Conservation (phyloP, 2,113 vertebrate genomes). For the Pluvialis apricaria region DNA sequence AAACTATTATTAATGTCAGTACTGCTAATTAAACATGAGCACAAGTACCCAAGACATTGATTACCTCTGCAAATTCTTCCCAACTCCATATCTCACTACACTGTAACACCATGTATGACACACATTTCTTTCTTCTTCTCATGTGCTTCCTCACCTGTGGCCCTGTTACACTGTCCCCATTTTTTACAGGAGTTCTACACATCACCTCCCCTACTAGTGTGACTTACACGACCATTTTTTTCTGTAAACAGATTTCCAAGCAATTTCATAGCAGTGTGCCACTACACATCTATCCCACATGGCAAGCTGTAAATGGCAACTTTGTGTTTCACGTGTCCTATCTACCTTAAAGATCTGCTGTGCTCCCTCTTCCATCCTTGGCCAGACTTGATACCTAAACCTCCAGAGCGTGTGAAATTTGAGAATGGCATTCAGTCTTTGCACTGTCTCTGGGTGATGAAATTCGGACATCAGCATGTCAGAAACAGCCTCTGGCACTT, state of each 20-base stretch:
- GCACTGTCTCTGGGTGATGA: slow-evolving; percentile 93
- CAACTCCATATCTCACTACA: neutral
- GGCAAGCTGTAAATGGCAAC: neutral
- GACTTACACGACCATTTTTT: neutral
- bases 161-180: neutral
- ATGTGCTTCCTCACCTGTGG: neutral
- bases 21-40: neutral
- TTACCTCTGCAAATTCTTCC: neutral
- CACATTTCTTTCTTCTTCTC: neutral
- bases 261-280: neutral
- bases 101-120: neutral
- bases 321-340: neutral
- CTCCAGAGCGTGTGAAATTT: slow-evolving; percentile 98
- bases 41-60: neutral
- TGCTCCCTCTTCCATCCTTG: slow-evolving; percentile 97
- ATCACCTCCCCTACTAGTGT: neutral
- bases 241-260: neutral
- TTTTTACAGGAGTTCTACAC: neutral
- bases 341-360: slow-evolving; percentile 98
- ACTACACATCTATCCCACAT: neutral
- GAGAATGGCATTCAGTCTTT: slow-evolving; percentile 92
- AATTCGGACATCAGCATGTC: slow-evolving; percentile 99
- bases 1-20: neutral
- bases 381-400: slow-evolving; percentile 99
- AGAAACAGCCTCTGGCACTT: slow-evolving; percentile 92